These are phyloP conservation scores for Odontesthes bonariensis DNA, from an alignment of 2,113 vertebrate genomes.

Conservation along the genomic window DNA sequence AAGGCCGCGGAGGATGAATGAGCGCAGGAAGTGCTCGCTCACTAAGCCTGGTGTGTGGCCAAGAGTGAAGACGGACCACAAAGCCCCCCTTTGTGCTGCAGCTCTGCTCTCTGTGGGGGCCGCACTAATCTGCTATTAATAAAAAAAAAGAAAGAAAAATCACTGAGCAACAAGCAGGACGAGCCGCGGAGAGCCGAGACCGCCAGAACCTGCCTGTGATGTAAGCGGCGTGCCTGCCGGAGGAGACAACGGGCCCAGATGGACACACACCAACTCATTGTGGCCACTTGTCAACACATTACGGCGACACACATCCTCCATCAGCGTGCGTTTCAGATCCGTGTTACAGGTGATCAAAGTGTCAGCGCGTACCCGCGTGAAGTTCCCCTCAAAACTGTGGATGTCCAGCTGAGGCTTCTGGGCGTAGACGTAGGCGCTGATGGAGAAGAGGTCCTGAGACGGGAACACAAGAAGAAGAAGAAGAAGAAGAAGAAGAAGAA, in stretches of 20 bases:
- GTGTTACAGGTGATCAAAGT: constrained; percentile 48
- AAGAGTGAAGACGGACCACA: constrained; percentile 83
- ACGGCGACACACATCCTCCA: constrained; percentile 51
- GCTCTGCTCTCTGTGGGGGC: constrained; percentile 75
- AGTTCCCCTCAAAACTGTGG: constrained; percentile 98
- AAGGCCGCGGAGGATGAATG: constrained; percentile 81
- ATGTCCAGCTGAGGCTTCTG: constrained; percentile 98
- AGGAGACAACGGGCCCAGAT: constrained; percentile 58
- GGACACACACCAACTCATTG: constrained; percentile 65
- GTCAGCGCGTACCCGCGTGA: constrained; percentile 91
- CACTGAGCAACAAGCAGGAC: constrained; percentile 67
- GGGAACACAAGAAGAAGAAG: neutral
- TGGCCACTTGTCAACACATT: constrained; percentile 52
- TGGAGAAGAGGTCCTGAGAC: constrained; percentile 95
- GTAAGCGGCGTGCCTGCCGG: constrained; percentile 52
- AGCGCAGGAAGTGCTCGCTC: constrained; percentile 85
- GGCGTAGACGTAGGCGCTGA: constrained; percentile 92
- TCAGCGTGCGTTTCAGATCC: constrained; percentile 41
- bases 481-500: neutral
- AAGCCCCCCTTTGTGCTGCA: constrained; percentile 81
- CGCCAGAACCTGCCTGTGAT: constrained; percentile 67
- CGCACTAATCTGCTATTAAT: constrained; percentile 86
- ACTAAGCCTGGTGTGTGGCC: constrained; percentile 86
- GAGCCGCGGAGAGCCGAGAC: constrained; percentile 54
- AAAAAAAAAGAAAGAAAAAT: constrained; percentile 78